Conservation (phyloP, 1,140 invertebrate species). For the Macrosteles quadrilineatus region DNA sequence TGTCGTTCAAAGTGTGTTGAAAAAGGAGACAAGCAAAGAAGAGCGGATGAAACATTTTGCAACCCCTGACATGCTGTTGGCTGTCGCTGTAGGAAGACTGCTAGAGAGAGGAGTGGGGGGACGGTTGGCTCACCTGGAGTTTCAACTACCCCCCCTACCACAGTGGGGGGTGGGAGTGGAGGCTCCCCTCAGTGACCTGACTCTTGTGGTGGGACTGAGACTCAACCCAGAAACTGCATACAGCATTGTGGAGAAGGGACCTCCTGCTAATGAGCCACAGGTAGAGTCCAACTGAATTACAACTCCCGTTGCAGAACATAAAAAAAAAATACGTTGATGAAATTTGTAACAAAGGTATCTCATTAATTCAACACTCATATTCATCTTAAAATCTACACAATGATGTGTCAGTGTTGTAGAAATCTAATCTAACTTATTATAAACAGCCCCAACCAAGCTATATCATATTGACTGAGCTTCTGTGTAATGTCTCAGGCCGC, state of each 20-base stretch:
- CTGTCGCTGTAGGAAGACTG: conserved; percentile 51
- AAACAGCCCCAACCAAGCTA: no score
- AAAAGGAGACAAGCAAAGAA: neutral
- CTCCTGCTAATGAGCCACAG: conserved; percentile 69
- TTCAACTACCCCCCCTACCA: conserved; percentile 24
- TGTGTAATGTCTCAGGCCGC: conserved; percentile 50
- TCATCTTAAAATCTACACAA: no score
- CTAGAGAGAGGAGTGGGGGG: conserved; percentile 63
- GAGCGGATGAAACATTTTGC: conserved; percentile 39
- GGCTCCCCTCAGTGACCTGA: conserved; percentile 41
- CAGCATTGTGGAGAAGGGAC: conserved; percentile 76
- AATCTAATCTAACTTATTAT: no score
- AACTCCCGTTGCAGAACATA: no score
- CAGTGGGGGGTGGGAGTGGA: conserved; percentile 33
- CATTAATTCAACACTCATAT: no score
- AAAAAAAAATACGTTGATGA: no score
- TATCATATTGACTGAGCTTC: no score
- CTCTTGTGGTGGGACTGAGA: conserved; percentile 69
- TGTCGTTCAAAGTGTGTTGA: conserved; percentile 46
- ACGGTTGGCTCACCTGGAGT: conserved; percentile 56
- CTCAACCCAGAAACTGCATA: conserved; percentile 70
- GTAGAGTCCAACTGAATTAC: conserved; percentile 50
- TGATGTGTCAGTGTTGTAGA: no score
- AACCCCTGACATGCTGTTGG: conserved; percentile 42
- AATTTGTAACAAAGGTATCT: no score